Conservation (phyloP, 2,797 vertebrate genomes). For the Sebastes hubbsi region DNA sequence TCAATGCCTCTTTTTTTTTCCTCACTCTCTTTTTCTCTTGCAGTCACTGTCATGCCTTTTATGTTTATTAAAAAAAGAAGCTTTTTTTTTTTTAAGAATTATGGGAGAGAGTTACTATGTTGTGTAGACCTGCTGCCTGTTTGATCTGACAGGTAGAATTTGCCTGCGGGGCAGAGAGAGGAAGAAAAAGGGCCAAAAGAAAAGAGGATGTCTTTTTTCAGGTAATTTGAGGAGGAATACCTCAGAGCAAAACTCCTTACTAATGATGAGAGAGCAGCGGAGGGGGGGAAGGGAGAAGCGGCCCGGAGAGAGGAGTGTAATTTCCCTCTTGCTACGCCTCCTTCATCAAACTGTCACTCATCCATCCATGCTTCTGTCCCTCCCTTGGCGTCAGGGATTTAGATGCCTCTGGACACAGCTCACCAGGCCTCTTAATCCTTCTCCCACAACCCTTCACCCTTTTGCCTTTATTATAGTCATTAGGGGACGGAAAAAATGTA, state of each 20-base stretch:
- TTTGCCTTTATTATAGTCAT: constrained; percentile 1
- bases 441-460: constrained; percentile 8
- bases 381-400: constrained; percentile 50
- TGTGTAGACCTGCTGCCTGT: constrained; percentile 72
- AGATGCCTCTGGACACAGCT: constrained; percentile 51
- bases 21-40: constrained; percentile 1
- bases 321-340: constrained; percentile 77
- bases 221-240: constrained; percentile 82
- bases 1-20: constrained; percentile 6
- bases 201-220: constrained; percentile 81
- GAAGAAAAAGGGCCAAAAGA: constrained; percentile 75
- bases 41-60: constrained; percentile 23
- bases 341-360: constrained; percentile 83
- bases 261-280: constrained; percentile 77
- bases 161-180: constrained; percentile 75
- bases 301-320: constrained; percentile 71
- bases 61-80: constrained; percentile 5
- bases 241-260: constrained; percentile 72
- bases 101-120: constrained; percentile 21
- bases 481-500: no score
- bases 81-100: constrained; percentile 4
- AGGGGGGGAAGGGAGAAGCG: constrained; percentile 20
- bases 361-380: constrained; percentile 41
- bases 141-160: constrained; percentile 86
- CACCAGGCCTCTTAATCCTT: constrained; percentile 55